Conservation (phyloP, 2,113 vertebrate species). For the Epinephelus cyanopodus region DNA sequence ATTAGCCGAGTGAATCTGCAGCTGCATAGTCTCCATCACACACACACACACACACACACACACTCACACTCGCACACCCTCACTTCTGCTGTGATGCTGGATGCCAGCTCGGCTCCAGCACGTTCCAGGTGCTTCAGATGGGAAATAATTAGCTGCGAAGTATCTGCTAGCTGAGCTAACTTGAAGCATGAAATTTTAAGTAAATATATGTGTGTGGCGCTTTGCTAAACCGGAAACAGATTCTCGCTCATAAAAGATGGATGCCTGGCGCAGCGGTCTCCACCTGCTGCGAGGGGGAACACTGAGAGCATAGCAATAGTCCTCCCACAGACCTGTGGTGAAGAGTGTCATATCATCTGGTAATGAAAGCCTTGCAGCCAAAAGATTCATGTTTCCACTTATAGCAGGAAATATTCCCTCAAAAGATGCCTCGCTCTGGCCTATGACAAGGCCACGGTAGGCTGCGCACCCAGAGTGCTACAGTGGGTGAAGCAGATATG, state of each 20-base stretch:
- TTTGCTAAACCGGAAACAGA: conserved; percentile 30
- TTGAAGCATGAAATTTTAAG: conserved; percentile 56
- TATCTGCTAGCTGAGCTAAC: conserved; percentile 49
- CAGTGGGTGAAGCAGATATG: not conserved
- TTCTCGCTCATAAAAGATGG: conserved; percentile 59
- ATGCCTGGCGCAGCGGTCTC: conserved; percentile 43
- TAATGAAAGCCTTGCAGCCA: conserved; percentile 62
- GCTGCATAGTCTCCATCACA: conserved; percentile 35
- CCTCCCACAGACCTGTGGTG: conserved; percentile 60
- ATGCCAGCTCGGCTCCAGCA: conserved; percentile 8
- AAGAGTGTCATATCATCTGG: conserved; percentile 47
- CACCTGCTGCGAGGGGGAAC: conserved; percentile 56
- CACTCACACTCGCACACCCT: not conserved
- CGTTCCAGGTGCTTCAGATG: conserved; percentile 55
- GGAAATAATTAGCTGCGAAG: conserved; percentile 68
- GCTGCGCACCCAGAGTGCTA: not conserved
- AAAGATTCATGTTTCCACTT: conserved; percentile 14
- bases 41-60: not conserved
- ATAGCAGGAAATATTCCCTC: conserved; percentile 39
- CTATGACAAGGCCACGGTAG: no score
- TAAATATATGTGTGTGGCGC: conserved; percentile 52
- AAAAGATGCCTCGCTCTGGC: conserved; percentile 17
- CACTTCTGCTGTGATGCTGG: conserved; percentile 22
- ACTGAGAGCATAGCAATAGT: conserved; percentile 50
- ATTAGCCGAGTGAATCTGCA: conserved; percentile 60